phyloP scores from a whole-genome alignment of 23 tunicate species.

The Halocynthia roretzi region DNA sequence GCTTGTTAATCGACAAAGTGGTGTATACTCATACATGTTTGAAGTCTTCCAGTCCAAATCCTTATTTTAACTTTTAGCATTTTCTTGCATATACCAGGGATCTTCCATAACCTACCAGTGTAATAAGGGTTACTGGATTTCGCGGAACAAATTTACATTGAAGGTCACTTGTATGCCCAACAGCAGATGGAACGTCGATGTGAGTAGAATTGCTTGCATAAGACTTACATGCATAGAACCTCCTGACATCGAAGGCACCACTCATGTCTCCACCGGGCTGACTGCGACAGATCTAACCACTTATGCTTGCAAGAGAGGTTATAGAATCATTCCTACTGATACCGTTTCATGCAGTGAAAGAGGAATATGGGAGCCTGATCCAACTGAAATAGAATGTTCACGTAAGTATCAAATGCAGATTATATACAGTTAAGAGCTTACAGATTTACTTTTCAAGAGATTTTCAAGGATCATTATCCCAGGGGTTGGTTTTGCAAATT shows the following conservation, averaged over 20 bases:
- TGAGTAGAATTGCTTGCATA: conserved; percentile 23
- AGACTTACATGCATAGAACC: conserved; percentile 18
- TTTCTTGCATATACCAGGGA: not conserved
- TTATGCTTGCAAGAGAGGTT: conserved; percentile 3
- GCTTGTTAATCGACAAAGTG: not conserved
- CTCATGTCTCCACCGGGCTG: not conserved
- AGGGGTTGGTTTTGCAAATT: not conserved
- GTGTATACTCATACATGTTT: not conserved
- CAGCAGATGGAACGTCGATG: conserved; percentile 35
- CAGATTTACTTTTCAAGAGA: not conserved
- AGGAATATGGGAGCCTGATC: conserved; percentile 13
- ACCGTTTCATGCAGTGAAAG: conserved; percentile 3
- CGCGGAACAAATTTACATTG: not conserved
- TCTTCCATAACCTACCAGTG: conserved; percentile 27
- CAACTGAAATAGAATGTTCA: not conserved
- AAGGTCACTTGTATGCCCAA: conserved; percentile 30
- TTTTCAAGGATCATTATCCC: not conserved
- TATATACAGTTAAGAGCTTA: not conserved
- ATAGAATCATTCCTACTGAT: not conserved
- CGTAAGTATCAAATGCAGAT: not conserved
- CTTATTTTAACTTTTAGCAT: no score
- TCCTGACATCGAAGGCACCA: conserved; percentile 8
- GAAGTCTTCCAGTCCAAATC: no score
- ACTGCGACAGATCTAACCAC: conserved; percentile 19
- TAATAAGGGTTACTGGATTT: conserved; percentile 64